These are phyloP conservation scores for Aphrophora alni DNA, from an alignment of 2,888 invertebrate genomes.

Conservation along the genomic window DNA sequence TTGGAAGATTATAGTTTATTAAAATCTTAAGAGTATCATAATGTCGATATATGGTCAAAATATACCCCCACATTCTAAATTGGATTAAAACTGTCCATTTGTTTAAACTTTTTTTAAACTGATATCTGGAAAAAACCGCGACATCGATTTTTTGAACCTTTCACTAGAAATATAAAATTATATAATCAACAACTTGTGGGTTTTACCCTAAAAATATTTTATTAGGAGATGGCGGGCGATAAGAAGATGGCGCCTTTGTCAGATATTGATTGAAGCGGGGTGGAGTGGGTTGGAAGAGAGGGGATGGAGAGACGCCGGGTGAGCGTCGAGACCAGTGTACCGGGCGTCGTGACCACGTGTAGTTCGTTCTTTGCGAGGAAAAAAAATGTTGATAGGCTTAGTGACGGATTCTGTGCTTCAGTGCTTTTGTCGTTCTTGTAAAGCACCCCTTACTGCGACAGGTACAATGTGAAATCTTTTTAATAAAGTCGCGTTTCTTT, in stretches of 20 bases:
- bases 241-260: slow-evolving; percentile 2
- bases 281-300: not conserved
- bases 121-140: too few relatives aligned
- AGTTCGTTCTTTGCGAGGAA: slow-evolving; percentile 27
- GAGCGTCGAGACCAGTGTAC: not conserved
- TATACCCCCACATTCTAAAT: too few relatives aligned
- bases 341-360: not conserved
- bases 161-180: too few relatives aligned
- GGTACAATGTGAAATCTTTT: too few relatives aligned
- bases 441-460: slow-evolving; percentile 68
- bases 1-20: too few relatives aligned
- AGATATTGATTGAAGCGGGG: not conserved
- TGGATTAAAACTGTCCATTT: too few relatives aligned
- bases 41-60: too few relatives aligned
- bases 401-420: slow-evolving; percentile 91
- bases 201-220: not conserved
- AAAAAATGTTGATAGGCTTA: slow-evolving; percentile 91
- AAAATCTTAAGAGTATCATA: too few relatives aligned
- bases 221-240: not conserved
- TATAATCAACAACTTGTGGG: not conserved
- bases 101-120: too few relatives aligned
- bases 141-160: too few relatives aligned
- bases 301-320: not conserved
- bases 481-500: too few relatives aligned
- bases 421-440: slow-evolving; percentile 93